Percentiles rank a stretch among this genome's conserved stretches.
Evolutionary conservation across 2,888 invertebrate species (phyloP).

Genomic region (Cyaniris semiargus): DNA sequence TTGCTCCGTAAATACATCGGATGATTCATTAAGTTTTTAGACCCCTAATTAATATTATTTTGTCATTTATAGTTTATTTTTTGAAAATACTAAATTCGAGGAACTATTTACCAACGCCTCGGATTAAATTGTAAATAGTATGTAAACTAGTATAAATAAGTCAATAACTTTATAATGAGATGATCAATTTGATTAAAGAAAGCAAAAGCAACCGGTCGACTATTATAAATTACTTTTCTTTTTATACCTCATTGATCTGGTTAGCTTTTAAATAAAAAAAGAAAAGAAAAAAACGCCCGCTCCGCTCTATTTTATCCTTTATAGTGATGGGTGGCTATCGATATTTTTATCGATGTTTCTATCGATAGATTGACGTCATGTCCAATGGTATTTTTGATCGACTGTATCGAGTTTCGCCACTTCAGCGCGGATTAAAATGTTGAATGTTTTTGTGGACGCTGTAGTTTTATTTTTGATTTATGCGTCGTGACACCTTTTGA

Average conservation of each 20-base stretch:
- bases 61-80: too few species aligned
- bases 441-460: slow-evolving; percentile 4
- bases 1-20: too few species aligned
- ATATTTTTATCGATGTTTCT: slow-evolving; percentile 8
- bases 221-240: not conserved
- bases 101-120: too few species aligned
- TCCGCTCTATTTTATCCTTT: slow-evolving; percentile 12
- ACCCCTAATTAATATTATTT: too few species aligned
- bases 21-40: too few species aligned
- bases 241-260: slow-evolving; percentile 19
- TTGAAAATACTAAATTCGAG: too few species aligned
- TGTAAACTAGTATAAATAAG: too few species aligned
- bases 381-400: slow-evolving; percentile 1
- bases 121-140: too few species aligned
- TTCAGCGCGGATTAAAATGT: slow-evolving; percentile 6
- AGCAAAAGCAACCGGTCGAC: not conserved
- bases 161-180: not conserved
- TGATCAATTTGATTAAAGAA: slow-evolving; percentile 1
- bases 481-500: not conserved
- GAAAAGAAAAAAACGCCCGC: not conserved
- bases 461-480: slow-evolving; percentile 18
- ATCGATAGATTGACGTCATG: slow-evolving; percentile 6
- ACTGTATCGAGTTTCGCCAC: slow-evolving; percentile 8
- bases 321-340: not conserved
- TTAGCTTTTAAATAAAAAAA: slow-evolving; percentile 9